Conservation (phyloP, 2,797 vertebrate genomes). For the Leptodactylus fallax region DNA sequence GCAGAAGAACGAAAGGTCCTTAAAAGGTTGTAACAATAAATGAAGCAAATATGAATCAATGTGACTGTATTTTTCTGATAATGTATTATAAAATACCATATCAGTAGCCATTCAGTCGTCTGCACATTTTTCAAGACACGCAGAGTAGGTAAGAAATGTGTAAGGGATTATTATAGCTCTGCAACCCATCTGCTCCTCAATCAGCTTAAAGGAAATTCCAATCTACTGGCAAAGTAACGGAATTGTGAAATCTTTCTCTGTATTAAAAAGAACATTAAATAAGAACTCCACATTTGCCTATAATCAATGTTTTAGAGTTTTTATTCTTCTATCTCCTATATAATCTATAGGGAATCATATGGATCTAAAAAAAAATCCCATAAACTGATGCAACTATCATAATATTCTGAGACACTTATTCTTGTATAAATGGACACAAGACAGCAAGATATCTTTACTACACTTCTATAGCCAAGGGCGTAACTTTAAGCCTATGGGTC, state of each 20-base stretch:
- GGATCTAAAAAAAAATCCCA: background rate
- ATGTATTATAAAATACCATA: conserved; percentile 25
- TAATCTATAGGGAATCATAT: background rate
- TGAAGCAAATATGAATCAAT: background rate
- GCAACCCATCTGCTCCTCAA: conserved; percentile 63
- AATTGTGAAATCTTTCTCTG: conserved; percentile 52
- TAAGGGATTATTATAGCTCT: conserved; percentile 60
- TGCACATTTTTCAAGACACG: conserved; percentile 49
- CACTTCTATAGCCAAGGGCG: background rate
- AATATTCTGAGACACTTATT: background rate
- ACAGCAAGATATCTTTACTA: background rate
- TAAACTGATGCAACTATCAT: background rate
- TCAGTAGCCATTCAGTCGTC: conserved; percentile 43
- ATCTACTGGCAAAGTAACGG: conserved; percentile 58
- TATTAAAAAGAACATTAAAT: conserved; percentile 46
- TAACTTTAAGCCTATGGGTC: background rate
- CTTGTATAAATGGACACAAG: background rate
- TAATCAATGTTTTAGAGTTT: background rate
- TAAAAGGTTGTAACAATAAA: background rate
- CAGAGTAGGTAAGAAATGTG: conserved; percentile 59
- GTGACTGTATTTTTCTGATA: background rate
- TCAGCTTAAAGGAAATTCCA: conserved; percentile 64
- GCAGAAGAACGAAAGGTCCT: background rate
- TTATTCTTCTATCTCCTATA: background rate
- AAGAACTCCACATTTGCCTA: conserved; percentile 10